A percentile compares a stretch with the other conserved stretches of the same genome.
Evolutionary conservation across 2,797 vertebrate genomes (phyloP).

Genomic region (Arnoldichthys spilopterus): DNA sequence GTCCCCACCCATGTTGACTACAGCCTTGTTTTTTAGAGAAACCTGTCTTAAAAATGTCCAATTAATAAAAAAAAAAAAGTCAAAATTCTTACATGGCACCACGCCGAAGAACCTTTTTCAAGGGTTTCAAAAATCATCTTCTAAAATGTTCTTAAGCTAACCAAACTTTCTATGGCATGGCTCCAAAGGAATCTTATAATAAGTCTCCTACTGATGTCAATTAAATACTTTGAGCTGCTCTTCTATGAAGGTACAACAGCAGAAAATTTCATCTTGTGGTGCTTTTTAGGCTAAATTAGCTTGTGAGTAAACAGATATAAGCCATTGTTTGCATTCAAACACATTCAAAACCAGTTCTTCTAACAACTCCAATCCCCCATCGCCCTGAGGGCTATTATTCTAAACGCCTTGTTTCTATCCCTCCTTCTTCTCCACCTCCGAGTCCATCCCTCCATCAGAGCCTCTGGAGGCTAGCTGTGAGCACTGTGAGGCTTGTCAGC

Average conservation of each 20-base stretch:
- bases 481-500: constrained; percentile 74
- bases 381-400: constrained; percentile 24
- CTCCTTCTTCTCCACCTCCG: constrained; percentile 37
- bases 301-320: constrained; percentile 1
- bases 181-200: too few relatives aligned
- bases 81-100: too few relatives aligned
- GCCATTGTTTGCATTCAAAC: constrained; percentile 10
- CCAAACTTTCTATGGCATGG: neutral
- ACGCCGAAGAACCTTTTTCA: too few relatives aligned
- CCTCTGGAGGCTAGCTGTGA: constrained; percentile 59
- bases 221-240: neutral
- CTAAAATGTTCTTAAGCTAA: too few relatives aligned
- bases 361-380: constrained; percentile 12
- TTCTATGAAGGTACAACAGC: constrained; percentile 1
- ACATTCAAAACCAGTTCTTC: constrained; percentile 13
- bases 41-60: neutral
- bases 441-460: constrained; percentile 51
- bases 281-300: neutral
- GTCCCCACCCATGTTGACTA: too few relatives aligned
- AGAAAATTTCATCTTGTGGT: neutral
- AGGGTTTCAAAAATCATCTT: too few relatives aligned
- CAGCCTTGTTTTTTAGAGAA: neutral
- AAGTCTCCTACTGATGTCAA: neutral
- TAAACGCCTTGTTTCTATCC: constrained; percentile 42
- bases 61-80: too few relatives aligned